Base-by-base conservation (phyloP, 2,888 invertebrate genomes). In the Prostheceraeus crozeri region DNA sequence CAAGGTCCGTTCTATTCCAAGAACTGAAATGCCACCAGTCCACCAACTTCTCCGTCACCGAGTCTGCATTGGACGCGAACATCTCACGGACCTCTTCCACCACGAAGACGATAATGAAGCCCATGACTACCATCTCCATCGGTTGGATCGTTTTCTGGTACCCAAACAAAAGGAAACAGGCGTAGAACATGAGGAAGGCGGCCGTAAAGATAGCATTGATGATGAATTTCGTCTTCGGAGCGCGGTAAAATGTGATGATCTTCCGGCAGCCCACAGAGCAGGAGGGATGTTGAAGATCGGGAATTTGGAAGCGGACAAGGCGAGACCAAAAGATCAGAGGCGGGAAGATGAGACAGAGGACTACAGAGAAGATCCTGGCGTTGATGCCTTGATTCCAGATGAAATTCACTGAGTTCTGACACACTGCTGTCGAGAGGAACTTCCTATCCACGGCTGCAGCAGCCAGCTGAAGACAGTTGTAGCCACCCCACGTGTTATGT, bases 111-210 rank as follows among this genome's bases (percentile, higher is more conserved):
- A 68, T 48, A 14, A 74, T 71, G 76, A 76, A 77, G 6, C 69
- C 46, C 27, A 74, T 67, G 33, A 73, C 67, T 6, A 76, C 51
- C 36, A 66, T 67, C 62, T 77, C 77, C 8, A 70, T 57, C 14
- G 68, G 64, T 8, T 69, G 65, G 27, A 71, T 66, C 23, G 61
- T 27, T 19, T 63, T 60, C 10, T 66, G 65, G 63, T 27, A 19
- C 53, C 72, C 74, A 61, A 77, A 75, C 60, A 77, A 67, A 21
- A 77, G 63, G 67, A 76, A 70, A 67, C 75, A 77, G 3, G 75
- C 70, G 66, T 72, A 75, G 35, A 73, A 63, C 1, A 66, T 28
- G 48, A 77, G 67, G 64, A 76, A 76, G 4, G 68, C 54, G n/a
- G 72, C 48, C n/a, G n/a, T n/a, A n/a, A n/a, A n/a, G n/a, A 74